Evolutionary conservation across 2,888 invertebrate genomes (phyloP), one percentile per base, ranked within the genome.

Genomic region (Ochropacha duplaris): DNA sequence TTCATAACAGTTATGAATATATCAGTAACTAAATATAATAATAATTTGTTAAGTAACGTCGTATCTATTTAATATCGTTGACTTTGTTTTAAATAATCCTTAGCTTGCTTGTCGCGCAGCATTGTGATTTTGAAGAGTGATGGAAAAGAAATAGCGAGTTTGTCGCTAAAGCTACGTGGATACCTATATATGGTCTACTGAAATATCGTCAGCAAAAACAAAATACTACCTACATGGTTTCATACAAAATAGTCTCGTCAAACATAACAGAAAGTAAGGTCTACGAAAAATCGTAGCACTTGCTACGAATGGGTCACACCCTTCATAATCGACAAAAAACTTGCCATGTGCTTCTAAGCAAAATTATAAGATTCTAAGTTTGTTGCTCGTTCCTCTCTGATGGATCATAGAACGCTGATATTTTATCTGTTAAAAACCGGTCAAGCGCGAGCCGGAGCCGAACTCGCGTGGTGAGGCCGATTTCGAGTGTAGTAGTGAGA

Each of bases 141-240:
- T 87, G 87, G 90, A 87, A 86, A 90, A 88, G 88, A 89, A 88
- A 86, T 87, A 86, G 85, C 82, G 79, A 79, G 81, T 79, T 79
- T n/a, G 36, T 9, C n/a, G 36, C 36, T 86, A 84, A 88, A 89
- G 90, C 89, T 88, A 88, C 86, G n/a, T n/a, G n/a, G n/a, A n/a
- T n/a, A n/a, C n/a, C n/a, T n/a, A 36, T 36, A n/a, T n/a, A n/a
- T n/a, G 80, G 81, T 83, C 84, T 87, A 86, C 88, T 88, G 14
- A 16, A 49, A 22, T 22, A 84, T 79, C 26, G 4, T 9, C n/a
- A 36, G n/a, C n/a, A 36, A 36, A n/a, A 2, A 36, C n/a, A 36
- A 36, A 36, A 36, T n/a, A n/a, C 3, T 12, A 1, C 4, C 11
- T 3, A 31, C 8, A 1, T 3, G 1, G 14, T 14, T 4, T 34